Percentiles rank a stretch among this genome's conserved stretches.
These are phyloP conservation scores for Drosophila paulistorum DNA, from an alignment of 1,140 invertebrate species.

Conservation along the genomic window DNA sequence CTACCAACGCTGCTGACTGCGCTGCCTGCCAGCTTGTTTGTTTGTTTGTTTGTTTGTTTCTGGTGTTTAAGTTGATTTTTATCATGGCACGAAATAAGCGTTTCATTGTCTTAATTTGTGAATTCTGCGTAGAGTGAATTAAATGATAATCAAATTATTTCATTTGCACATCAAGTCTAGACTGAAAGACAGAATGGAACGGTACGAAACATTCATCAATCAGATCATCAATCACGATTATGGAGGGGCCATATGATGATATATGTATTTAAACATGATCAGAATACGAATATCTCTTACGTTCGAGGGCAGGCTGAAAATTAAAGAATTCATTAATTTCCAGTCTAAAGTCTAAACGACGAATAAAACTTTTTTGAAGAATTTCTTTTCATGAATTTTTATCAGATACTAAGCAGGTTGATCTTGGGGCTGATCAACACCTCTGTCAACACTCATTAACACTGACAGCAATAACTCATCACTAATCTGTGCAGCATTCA, in stretches of 20 bases:
- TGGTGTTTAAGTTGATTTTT: slow-evolving; percentile 74
- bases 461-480: background rate
- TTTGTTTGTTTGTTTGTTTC: slow-evolving; percentile 48
- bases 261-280: background rate
- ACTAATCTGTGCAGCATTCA: background rate
- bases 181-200: background rate
- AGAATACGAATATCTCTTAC: background rate
- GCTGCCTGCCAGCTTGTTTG: slow-evolving; percentile 40
- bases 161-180: slow-evolving; percentile 7
- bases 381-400: no score
- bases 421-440: no score
- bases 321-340: no score
- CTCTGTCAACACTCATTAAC: no score
- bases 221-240: slow-evolving; percentile 7
- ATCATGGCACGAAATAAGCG: slow-evolving; percentile 60
- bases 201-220: background rate
- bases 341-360: no score
- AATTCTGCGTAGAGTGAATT: slow-evolving; percentile 14
- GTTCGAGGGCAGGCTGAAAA: background rate
- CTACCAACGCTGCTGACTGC: slow-evolving; percentile 17
- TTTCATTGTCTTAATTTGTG: slow-evolving; percentile 80
- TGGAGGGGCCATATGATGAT: background rate
- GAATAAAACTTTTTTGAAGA: no score
- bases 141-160: slow-evolving; percentile 18
- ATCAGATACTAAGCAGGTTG: no score